Evolutionary conservation across 2,888 invertebrate genomes (phyloP).

Genomic region (Enchytraeus crypticus): DNA sequence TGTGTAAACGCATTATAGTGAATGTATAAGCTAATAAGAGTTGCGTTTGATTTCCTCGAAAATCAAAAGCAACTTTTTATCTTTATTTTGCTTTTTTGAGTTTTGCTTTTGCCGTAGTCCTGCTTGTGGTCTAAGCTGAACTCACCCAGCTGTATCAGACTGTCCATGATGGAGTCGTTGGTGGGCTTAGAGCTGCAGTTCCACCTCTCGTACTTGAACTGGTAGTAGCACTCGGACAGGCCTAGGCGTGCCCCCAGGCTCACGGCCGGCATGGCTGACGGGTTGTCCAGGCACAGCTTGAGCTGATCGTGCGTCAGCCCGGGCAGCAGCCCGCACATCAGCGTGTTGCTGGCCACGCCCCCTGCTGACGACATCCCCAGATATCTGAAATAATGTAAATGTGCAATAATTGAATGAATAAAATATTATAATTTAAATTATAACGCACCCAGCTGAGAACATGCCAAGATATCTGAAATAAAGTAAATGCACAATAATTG

Average conservation of each 20-base stretch:
- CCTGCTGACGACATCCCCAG: not conserved
- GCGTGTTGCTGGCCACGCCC: not conserved
- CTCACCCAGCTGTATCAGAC: not conserved
- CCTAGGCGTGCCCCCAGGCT: slow-evolving; percentile 53
- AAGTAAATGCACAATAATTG: too few species aligned
- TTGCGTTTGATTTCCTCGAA: too few species aligned
- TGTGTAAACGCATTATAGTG: too few species aligned
- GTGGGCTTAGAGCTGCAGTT: slow-evolving; percentile 50
- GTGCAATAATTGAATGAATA: too few species aligned
- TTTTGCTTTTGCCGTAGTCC: too few species aligned
- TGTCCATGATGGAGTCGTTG: not conserved
- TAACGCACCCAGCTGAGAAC: too few species aligned
- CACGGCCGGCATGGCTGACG: slow-evolving; percentile 53
- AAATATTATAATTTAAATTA: not conserved
- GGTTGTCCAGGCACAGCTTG: slow-evolving; percentile 51
- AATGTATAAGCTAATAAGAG: too few species aligned
- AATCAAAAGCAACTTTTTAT: too few species aligned
- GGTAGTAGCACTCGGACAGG: slow-evolving; percentile 55
- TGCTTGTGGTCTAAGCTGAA: too few species aligned
- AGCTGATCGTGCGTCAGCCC: slow-evolving; percentile 39
- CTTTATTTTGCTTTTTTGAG: too few species aligned
- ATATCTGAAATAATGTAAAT: not conserved
- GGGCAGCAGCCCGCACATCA: not conserved
- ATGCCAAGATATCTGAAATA: too few species aligned
- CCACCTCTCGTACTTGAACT: slow-evolving; percentile 56